Base-by-base conservation (phyloP, 2,113 vertebrate species). In the Cardinalis cardinalis region DNA sequence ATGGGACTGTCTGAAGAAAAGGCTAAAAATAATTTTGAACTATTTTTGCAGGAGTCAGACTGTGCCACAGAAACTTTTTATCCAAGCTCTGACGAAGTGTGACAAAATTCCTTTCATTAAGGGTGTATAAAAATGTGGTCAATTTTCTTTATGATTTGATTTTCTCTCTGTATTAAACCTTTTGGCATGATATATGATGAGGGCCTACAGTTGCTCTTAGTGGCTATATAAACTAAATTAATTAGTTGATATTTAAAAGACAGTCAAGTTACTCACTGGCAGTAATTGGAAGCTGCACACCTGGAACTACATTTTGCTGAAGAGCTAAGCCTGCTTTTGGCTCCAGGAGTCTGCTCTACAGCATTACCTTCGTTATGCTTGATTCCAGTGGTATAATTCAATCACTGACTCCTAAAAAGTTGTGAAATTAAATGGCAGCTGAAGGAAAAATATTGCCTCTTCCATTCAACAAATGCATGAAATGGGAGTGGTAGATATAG, bases 171-270 rank as follows among this genome's bases (percentile, higher is more conserved):
- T 49, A 21, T 79, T 71, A 65, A 56, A 8, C 12, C 6, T 61
- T 29, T 81, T 73, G 78, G 15, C 28, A 12, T 81, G 88, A 20
- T 80, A 43, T 81, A 32, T 53, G 17, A 48, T 32, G 44, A 89
- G 14, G 17, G 18, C 41, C 51, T 88, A n/a, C 43, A 25, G 25
- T 76, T 88, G 58, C 73, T 81, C 4, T 78, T 78, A 64, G 64
- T 78, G 52, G 73, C 49, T 61, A 44, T 64, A 48, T 78, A 56
- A 88, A 44, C 49, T 9, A 36, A 88, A 63, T 68, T 3, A 71
- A 52, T 83, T 52, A 84, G 53, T 72, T 92, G 84, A 34, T 88
- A 61, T 51, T 89, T 87, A 73, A 89, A 83, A 92, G 89, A n/a
- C 71, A 51, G 23, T 83, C 41, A 68, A 3, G 44, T 71, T 71